Percentiles rank a stretch among this genome's conserved stretches.
These are phyloP conservation scores for Meganola albula DNA, from an alignment of 2,888 invertebrate species.

Conservation along the genomic window DNA sequence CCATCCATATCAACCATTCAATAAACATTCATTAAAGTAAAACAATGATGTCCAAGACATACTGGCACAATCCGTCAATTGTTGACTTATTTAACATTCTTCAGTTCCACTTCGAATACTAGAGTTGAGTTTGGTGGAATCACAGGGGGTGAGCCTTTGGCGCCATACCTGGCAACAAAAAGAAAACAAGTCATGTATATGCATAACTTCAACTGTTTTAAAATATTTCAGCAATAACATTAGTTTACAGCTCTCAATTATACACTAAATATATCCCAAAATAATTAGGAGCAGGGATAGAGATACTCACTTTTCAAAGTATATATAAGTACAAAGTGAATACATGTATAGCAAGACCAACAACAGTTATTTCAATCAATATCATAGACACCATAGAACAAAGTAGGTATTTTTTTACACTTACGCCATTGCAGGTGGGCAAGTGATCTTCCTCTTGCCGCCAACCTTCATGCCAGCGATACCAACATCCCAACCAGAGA, in stretches of 20 bases:
- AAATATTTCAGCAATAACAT: too few relatives aligned
- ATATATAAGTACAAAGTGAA: too few relatives aligned
- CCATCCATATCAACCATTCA: conserved; percentile 42
- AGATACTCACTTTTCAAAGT: too few relatives aligned
- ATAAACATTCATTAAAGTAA: conserved; percentile 38
- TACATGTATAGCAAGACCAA: too few relatives aligned
- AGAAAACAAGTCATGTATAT: too few relatives aligned
- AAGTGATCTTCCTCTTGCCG: conserved; percentile 89
- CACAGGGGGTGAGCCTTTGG: conserved; percentile 87
- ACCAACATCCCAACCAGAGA: conserved; percentile 94
- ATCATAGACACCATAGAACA: too few relatives aligned
- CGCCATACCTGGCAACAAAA: conserved; percentile 78
- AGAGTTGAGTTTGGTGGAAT: conserved; percentile 93
- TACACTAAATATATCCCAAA: too few relatives aligned
- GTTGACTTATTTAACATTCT: conserved; percentile 81
- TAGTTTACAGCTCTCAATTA: too few relatives aligned
- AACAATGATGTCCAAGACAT: conserved; percentile 41
- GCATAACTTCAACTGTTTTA: too few relatives aligned
- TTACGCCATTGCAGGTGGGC: conserved; percentile 92
- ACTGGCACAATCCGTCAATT: conserved; percentile 30
- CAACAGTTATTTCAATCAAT: too few relatives aligned
- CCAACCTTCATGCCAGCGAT: conserved; percentile 96
- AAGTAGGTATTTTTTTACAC: conserved; percentile 42
- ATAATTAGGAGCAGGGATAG: too few relatives aligned
- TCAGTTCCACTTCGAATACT: conserved; percentile 93